Percentiles rank a stretch among this genome's conserved stretches.
These are phyloP conservation scores for Drosophila mercatorum DNA, from an alignment of 2,888 invertebrate genomes.

Conservation along the genomic window DNA sequence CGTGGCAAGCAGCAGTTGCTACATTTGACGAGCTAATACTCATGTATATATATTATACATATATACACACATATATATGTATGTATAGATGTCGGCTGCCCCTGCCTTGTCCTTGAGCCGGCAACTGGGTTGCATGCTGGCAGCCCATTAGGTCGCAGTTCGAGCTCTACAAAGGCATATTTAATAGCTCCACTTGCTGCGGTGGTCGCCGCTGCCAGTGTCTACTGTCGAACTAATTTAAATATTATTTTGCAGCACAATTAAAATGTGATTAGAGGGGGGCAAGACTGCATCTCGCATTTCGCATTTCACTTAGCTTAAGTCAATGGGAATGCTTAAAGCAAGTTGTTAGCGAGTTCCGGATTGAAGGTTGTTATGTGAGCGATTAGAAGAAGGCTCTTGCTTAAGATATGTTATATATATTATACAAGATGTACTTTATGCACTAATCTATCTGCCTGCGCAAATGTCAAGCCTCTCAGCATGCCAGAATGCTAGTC, in stretches of 20 bases:
- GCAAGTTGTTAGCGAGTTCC: conserved; percentile 18
- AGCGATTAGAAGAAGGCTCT: background rate
- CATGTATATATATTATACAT: background rate
- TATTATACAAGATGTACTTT: no score
- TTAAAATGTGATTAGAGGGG: conserved; percentile 69
- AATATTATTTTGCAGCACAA: conserved; percentile 72
- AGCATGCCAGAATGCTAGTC: no score
- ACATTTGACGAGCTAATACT: conserved; percentile 2
- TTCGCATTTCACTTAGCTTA: conserved; percentile 52
- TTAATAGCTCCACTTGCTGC: conserved; percentile 53
- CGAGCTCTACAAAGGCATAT: conserved; percentile 10
- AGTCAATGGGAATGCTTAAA: conserved; percentile 22
- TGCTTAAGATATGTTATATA: background rate
- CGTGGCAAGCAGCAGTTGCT: conserved; percentile 22
- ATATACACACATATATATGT: background rate
- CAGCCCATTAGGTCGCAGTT: conserved; percentile 61
- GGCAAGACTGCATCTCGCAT: conserved; percentile 43
- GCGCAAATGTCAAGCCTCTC: background rate
- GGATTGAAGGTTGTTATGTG: background rate
- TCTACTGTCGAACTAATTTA: conserved; percentile 65
- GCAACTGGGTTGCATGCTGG: conserved; percentile 64
- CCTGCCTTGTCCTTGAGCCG: conserved; percentile 49
- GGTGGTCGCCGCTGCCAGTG: conserved; percentile 23
- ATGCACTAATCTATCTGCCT: no score
- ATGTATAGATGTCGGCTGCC: conserved; percentile 14